Conservation (phyloP, 2,888 invertebrate genomes). For the Baronia brevicornis region DNA sequence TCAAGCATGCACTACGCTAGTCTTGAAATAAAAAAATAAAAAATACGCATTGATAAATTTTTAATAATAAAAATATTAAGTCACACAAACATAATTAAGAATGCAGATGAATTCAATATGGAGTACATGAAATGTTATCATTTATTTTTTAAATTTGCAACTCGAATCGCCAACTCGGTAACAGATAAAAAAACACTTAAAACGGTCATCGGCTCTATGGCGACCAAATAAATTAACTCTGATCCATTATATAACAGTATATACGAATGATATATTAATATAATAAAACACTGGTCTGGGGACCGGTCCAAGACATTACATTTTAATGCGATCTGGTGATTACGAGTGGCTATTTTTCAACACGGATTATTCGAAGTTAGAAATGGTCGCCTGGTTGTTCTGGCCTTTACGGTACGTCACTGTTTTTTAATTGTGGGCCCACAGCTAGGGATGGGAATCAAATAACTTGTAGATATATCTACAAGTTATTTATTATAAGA, state of each 20-base stretch:
- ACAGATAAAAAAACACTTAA: constrained; percentile 40
- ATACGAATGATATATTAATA: constrained; percentile 59
- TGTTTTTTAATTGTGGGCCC: constrained; percentile 27
- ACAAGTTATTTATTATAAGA: too few species aligned
- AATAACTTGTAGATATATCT: constrained; percentile 2
- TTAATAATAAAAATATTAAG: too few species aligned
- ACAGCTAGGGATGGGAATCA: constrained; percentile 1
- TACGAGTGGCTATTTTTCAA: constrained; percentile 57
- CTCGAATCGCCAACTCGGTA: constrained; percentile 31
- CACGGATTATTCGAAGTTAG: constrained; percentile 33
- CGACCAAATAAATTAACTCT: constrained; percentile 64
- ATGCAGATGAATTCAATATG: too few species aligned
- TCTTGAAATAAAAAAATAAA: too few species aligned
- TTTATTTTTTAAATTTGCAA: constrained; percentile 26
- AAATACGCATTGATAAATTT: too few species aligned
- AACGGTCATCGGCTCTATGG: constrained; percentile 44
- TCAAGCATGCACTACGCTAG: too few species aligned
- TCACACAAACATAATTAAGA: too few species aligned
- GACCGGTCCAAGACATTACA: constrained; percentile 49
- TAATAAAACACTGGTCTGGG: constrained; percentile 37
- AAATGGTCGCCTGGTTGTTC: constrained; percentile 24
- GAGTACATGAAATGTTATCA: too few species aligned
- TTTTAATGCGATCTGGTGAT: constrained; percentile 55
- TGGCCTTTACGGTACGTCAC: constrained; percentile 43
- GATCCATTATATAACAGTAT: constrained; percentile 59